Conservation (phyloP, 2,113 vertebrate species). For the Paralichthys olivaceus region DNA sequence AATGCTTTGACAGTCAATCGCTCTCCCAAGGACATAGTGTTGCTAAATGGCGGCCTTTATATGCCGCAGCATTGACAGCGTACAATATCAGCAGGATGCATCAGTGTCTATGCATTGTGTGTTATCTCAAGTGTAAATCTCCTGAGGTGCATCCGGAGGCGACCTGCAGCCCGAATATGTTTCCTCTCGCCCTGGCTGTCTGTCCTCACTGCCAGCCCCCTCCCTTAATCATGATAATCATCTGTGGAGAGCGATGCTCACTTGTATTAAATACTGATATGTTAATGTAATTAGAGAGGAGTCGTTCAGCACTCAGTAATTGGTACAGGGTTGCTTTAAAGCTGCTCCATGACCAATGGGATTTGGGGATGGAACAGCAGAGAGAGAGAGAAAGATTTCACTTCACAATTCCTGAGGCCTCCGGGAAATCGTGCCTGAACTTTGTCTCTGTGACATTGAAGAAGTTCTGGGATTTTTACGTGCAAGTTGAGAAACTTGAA, state of each 20-base stretch:
- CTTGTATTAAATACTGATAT: constrained; percentile 70
- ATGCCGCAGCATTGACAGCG: neutral
- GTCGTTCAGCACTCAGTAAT: constrained; percentile 74
- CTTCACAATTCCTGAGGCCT: constrained; percentile 43
- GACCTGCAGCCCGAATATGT: constrained; percentile 30
- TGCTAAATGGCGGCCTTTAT: constrained; percentile 21
- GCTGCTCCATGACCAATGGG: constrained; percentile 75
- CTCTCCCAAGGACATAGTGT: constrained; percentile 31
- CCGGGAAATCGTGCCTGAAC: constrained; percentile 38
- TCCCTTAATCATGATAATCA: constrained; percentile 57
- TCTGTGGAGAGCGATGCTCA: constrained; percentile 51
- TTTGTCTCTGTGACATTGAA: constrained; percentile 45
- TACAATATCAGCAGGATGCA: constrained; percentile 27
- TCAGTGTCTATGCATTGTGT: constrained; percentile 30
- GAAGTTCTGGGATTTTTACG: constrained; percentile 25
- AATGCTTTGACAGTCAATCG: constrained; percentile 27
- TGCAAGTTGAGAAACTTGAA: constrained; percentile 6
- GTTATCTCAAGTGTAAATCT: constrained; percentile 51
- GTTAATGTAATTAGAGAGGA: constrained; percentile 79
- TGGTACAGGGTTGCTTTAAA: constrained; percentile 73
- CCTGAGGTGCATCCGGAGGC: constrained; percentile 23
- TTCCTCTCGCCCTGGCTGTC: neutral
- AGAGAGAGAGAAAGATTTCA: constrained; percentile 21
- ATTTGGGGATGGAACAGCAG: constrained; percentile 66
- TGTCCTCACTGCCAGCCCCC: constrained; percentile 10